phyloP scores from a whole-genome alignment of 2,797 vertebrate species.

The Sarcophilus harrisii region DNA sequence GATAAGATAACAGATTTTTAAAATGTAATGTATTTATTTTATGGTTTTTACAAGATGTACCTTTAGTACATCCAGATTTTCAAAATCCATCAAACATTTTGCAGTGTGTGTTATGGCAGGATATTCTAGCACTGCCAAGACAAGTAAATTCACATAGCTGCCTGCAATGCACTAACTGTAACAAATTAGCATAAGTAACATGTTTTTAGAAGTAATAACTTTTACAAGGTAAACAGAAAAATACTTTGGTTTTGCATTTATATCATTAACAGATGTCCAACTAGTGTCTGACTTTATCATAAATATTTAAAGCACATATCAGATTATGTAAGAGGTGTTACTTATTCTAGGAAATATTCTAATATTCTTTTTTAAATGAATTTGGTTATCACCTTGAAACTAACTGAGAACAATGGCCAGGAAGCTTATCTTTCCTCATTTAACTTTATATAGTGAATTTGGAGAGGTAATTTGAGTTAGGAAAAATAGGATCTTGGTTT shows the following conservation, averaged over 20 bases:
- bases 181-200: conserved; percentile 77
- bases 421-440: conserved; percentile 72
- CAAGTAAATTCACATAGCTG: conserved; percentile 76
- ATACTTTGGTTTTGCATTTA: conserved; percentile 54
- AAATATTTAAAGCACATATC: conserved; percentile 49
- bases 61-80: conserved; percentile 79
- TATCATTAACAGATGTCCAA: conserved; percentile 63
- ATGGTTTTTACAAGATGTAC: conserved; percentile 77
- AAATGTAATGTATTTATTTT: conserved; percentile 71
- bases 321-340: neutral
- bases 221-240: conserved; percentile 69
- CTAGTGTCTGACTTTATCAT: neutral
- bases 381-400: conserved; percentile 40
- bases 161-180: conserved; percentile 70
- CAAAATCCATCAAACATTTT: conserved; percentile 75
- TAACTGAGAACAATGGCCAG: conserved; percentile 64
- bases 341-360: neutral
- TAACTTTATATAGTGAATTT: conserved; percentile 4
- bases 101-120: conserved; percentile 77
- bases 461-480: neutral
- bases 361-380: conserved; percentile 18
- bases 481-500: neutral
- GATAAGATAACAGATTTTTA: conserved; percentile 62
- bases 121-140: conserved; percentile 79
- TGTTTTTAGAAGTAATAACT: conserved; percentile 71